Base-by-base conservation (phyloP, 2,113 vertebrate species). In the Lepus americanus region DNA sequence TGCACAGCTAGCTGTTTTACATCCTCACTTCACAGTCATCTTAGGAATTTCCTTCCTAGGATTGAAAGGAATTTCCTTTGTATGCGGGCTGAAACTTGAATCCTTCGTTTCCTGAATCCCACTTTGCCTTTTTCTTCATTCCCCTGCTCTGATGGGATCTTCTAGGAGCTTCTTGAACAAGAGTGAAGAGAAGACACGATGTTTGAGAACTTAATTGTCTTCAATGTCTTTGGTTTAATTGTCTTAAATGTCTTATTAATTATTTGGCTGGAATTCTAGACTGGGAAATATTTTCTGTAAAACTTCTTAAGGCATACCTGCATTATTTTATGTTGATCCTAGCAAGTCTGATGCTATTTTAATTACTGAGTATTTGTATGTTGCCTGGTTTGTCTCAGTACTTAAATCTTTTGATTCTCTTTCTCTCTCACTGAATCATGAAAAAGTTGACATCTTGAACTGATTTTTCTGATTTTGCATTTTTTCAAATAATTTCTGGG, bases 11-110 rank as follows among this genome's bases (percentile, higher is more conserved):
- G 29, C 85, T 86, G 23, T 76, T 94, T 59, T 87, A 92, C 89
- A 72, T 79, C 88, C 85, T 94, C 66, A 88, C 67, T 88, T 96
- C 79, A 67, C 61, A 96, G 61, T 95, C 90, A 95, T 91, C 66
- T 89, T 74, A 95, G 95, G 95, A 82, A 95, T 96, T 96, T 97
- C 96, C 94, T 97, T 95, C 85, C 63, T 91, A 73, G 61, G 39
- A 78, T 25, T 59, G 76, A 93, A 93, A 96, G 84, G 96, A 89
- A 96, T 96, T 97, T 96, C 93, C 90, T 96, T 95, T 78, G 25
- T 44, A 87, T 79, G 90, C 94, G 78, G 55, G 66, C 78, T 89
- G 80, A 92, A 95, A 95, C 93, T 94, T 89, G 90, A 97, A 89
- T 70, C 80, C n/a, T 93, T 63, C 74, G 64, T 76, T 93, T 93